Evolutionary conservation across 2,888 invertebrate genomes (phyloP), one percentile per base, ranked within the genome.

Genomic region (Prenolepis imparis): DNA sequence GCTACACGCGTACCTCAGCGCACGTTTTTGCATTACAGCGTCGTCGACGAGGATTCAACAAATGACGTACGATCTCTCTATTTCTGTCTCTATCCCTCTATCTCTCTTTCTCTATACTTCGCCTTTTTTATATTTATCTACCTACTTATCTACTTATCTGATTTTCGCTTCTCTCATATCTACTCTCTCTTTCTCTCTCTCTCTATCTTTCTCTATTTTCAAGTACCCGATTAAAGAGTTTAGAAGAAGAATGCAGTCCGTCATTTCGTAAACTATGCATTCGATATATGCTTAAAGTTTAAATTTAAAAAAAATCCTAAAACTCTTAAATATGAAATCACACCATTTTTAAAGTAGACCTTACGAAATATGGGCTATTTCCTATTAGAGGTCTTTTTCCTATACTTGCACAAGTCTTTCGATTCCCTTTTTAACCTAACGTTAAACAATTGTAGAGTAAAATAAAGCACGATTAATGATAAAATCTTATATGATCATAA

Each of bases 31-130:
- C 28, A 82, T 66, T 36, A 68, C 87, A 73, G 67, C 63, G 68
- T 84, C 74, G 70, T 85, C 84, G 85, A 85, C 86, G 89, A 88
- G 87, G 87, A 89, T 87, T 72, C 82, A 85, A 3, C 12, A 70
- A 86, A 84, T 83, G 86, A 83, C 86, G 86, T 66, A 87, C 87
- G 91, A 90, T 90, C 89, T 86, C 90, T 90, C 87, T 88, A 88
- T 75, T 85, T 85, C 84, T 82, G 67, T 83, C 83, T 57, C 83
- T 57, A 55, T 83, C 82, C 74, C 84, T 72, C 82, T 72, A 72
- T 57, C 72, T 57, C 52, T 36, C 66, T 77, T 9, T 63, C n/a
- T 36, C 36, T 36, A 36, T 5, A 32, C 18, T 39, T n/a, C n/a
- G n/a, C 32, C 24, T 59, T n/a, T 59, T 21, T 5, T 36, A n/a